Conservation (phyloP, 2,888 invertebrate genomes). For the Idaea biselata region DNA sequence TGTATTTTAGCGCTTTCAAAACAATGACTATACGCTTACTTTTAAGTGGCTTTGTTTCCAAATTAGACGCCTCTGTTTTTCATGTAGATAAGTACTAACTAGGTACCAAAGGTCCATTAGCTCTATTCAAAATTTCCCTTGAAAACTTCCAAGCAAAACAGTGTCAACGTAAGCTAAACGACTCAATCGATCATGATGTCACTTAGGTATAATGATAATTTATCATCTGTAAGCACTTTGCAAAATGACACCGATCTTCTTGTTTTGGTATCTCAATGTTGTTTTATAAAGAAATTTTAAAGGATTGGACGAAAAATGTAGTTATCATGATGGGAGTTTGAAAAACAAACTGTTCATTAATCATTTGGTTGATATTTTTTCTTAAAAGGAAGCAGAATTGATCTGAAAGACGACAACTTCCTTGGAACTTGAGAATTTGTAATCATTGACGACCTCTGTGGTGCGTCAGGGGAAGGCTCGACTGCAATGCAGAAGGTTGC, state of each 20-base stretch:
- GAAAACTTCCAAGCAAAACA: slow-evolving; percentile 27
- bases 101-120: background rate
- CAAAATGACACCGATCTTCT: slow-evolving; percentile 34
- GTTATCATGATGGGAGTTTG: slow-evolving; percentile 17
- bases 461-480: too few relatives aligned
- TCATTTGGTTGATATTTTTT: background rate
- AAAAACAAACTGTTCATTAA: slow-evolving; percentile 1
- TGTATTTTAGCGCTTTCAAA: too few relatives aligned
- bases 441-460: too few relatives aligned
- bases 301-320: slow-evolving; percentile 9
- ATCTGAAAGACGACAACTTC: background rate
- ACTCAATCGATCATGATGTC: slow-evolving; percentile 51
- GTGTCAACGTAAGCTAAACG: slow-evolving; percentile 38
- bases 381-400: background rate
- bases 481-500: too few relatives aligned
- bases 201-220: slow-evolving; percentile 55
- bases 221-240: slow-evolving; percentile 51
- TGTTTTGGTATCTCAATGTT: slow-evolving; percentile 1
- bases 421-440: background rate
- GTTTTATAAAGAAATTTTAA: slow-evolving; percentile 23
- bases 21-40: too few relatives aligned
- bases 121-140: slow-evolving; percentile 1
- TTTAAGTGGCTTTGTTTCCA: background rate
- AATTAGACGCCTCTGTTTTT: background rate
- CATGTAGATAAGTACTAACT: background rate